phyloP scores from a whole-genome alignment of 2,888 invertebrate species.

The Orthosia gothica region DNA sequence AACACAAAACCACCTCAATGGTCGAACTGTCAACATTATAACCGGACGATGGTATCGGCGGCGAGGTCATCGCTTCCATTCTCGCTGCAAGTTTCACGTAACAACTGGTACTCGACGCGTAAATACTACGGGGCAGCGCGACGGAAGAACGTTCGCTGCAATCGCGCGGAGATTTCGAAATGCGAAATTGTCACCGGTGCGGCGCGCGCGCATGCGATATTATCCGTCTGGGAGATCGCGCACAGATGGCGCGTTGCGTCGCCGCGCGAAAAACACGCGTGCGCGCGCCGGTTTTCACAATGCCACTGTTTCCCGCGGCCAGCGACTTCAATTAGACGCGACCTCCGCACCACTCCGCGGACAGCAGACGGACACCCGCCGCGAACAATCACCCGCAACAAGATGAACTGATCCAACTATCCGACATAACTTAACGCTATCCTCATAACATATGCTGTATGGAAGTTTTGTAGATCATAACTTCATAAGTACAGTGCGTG shows the following conservation, averaged over 20 bases:
- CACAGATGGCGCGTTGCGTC: slow-evolving; percentile 69
- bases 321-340: slow-evolving; percentile 70
- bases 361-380: slow-evolving; percentile 64
- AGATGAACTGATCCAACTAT: slow-evolving; percentile 67
- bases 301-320: slow-evolving; percentile 84
- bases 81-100: slow-evolving; percentile 76
- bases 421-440: slow-evolving; percentile 72
- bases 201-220: slow-evolving; percentile 70
- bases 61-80: slow-evolving; percentile 86
- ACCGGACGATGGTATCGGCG: slow-evolving; percentile 71
- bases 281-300: slow-evolving; percentile 84
- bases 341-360: slow-evolving; percentile 75
- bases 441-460: slow-evolving; percentile 59
- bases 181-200: slow-evolving; percentile 81
- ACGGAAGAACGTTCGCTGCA: slow-evolving; percentile 77
- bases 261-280: slow-evolving; percentile 83
- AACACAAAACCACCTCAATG: slow-evolving; percentile 87
- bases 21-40: slow-evolving; percentile 68
- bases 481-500: slow-evolving; percentile 45
- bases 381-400: slow-evolving; percentile 75
- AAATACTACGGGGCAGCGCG: slow-evolving; percentile 70
- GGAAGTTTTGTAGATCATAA: slow-evolving; percentile 45
- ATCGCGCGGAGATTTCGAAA: slow-evolving; percentile 83
- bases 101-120: slow-evolving; percentile 73
- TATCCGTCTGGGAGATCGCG: slow-evolving; percentile 71